phyloP scores from a whole-genome alignment of 2,113 vertebrate genomes.

The Myiozetetes cayanensis region DNA sequence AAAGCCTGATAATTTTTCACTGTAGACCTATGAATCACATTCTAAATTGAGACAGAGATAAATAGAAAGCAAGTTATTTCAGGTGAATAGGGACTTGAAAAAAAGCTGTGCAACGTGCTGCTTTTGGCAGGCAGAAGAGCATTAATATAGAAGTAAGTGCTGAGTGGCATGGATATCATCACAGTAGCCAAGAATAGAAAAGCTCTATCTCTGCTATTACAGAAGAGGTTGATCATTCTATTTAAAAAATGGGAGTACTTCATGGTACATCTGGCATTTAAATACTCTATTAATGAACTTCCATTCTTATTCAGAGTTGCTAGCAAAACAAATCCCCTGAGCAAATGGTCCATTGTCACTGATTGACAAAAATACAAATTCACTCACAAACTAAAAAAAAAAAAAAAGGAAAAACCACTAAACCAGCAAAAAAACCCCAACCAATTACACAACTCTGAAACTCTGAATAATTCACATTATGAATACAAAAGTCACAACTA shows the following conservation, averaged over 20 bases:
- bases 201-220: conserved; percentile 7
- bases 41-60: conserved; percentile 49
- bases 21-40: conserved; percentile 42
- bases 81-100: conserved; percentile 45
- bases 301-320: background rate
- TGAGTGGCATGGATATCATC: conserved; percentile 41
- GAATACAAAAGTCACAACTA: background rate
- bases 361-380: background rate
- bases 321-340: background rate
- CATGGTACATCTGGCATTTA: conserved; percentile 27
- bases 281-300: conserved; percentile 1
- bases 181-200: conserved; percentile 54
- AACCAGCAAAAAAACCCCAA: background rate
- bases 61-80: conserved; percentile 63
- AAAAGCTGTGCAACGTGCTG: background rate
- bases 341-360: background rate
- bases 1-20: conserved; percentile 32
- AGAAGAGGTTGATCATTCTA: conserved; percentile 22
- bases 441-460: background rate
- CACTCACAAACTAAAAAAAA: background rate
- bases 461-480: background rate
- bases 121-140: conserved; percentile 49
- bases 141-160: conserved; percentile 46
- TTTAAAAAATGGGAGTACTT: conserved; percentile 7
- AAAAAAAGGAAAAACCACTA: background rate